Conservation (phyloP, 2,113 vertebrate species). For the Syrrhaptes paradoxus region DNA sequence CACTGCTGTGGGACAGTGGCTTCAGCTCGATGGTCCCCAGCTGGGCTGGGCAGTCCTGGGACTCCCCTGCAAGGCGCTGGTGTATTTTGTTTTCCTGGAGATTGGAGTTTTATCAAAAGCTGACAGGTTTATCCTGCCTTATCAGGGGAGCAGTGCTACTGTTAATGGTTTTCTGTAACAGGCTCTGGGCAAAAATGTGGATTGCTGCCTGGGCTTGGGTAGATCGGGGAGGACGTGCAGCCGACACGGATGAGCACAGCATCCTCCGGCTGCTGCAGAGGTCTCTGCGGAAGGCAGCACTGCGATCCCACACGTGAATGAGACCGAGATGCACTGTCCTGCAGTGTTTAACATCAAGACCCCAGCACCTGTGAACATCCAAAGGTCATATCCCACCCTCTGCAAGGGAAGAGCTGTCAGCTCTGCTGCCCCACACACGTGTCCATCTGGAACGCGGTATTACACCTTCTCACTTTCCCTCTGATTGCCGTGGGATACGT, state of each 20-base stretch:
- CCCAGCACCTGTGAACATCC: neutral
- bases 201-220: neutral
- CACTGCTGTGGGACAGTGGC: rapidly evolving
- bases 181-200: neutral
- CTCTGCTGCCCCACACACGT: neutral
- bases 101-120: slow-evolving; percentile 16
- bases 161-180: neutral
- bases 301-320: rapidly evolving
- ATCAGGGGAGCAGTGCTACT: slow-evolving; percentile 43
- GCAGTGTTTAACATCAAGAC: neutral
- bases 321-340: rapidly evolving
- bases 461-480: neutral
- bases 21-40: neutral
- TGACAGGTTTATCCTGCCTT: slow-evolving; percentile 39
- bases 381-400: neutral
- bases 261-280: neutral
- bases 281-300: neutral
- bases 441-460: neutral
- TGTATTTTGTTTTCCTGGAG: neutral
- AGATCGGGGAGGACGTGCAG: rapidly evolving
- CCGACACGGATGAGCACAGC: neutral
- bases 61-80: neutral
- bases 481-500: rapidly evolving
- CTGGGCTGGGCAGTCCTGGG: rapidly evolving
- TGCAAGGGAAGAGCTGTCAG: neutral